These are phyloP conservation scores for Daubentonia madagascariensis DNA, from an alignment of 2,113 vertebrate species.

Conservation along the genomic window DNA sequence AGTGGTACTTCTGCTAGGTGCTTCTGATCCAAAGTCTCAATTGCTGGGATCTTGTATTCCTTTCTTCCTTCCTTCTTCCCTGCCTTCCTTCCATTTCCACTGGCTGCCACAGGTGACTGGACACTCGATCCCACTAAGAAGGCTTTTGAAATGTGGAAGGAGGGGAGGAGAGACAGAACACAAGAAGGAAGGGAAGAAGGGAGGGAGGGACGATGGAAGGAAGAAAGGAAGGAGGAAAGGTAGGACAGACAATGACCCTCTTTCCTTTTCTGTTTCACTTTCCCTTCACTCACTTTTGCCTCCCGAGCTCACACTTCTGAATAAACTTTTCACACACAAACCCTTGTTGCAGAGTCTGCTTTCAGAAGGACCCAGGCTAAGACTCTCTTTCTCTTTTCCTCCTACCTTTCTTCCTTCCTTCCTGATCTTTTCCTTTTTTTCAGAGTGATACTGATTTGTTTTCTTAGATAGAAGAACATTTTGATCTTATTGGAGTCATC, in stretches of 20 bases:
- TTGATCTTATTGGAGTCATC: background rate
- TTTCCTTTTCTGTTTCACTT: background rate
- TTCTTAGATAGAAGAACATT: background rate
- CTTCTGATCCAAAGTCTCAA: background rate
- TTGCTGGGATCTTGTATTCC: background rate
- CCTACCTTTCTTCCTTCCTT: background rate
- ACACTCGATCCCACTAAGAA: background rate
- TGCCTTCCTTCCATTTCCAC: background rate
- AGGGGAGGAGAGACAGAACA: background rate
- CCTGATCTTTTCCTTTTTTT: background rate
- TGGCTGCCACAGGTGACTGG: background rate
- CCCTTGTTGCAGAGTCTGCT: background rate
- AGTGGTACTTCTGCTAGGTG: background rate
- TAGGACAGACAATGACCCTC: background rate
- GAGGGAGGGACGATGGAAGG: background rate
- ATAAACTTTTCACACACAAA: background rate
- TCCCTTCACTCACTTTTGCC: background rate
- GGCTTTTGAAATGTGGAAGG: background rate
- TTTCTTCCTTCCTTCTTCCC: rapidly evolving
- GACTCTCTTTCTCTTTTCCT: background rate
- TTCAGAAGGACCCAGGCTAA: background rate
- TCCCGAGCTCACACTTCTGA: background rate
- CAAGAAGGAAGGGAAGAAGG: background rate
- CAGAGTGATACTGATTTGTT: background rate
- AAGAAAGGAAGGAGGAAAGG: background rate